Conservation (phyloP, 2,797 vertebrate species). For the Chromobotia macracanthus region DNA sequence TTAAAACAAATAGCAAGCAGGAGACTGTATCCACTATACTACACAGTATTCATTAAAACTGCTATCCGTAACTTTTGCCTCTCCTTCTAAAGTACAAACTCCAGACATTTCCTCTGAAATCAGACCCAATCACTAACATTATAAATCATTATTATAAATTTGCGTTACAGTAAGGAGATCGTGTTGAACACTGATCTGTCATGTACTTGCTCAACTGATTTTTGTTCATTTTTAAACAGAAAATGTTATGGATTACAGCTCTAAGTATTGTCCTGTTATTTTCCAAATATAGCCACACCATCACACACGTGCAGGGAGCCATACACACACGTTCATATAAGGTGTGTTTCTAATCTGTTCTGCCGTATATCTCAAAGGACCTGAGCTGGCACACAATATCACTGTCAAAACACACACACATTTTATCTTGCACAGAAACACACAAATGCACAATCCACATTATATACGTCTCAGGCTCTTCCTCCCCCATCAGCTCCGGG, state of each 20-base stretch:
- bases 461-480: slow-evolving; percentile 34
- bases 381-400: slow-evolving; percentile 54
- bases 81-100: no score
- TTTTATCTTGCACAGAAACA: slow-evolving; percentile 18
- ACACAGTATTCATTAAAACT: background rate
- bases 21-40: background rate
- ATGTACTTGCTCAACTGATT: no score
- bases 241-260: no score
- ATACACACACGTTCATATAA: slow-evolving; percentile 9
- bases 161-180: no score
- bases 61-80: no score
- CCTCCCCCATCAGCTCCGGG: slow-evolving; percentile 48
- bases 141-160: no score
- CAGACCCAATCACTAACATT: no score
- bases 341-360: slow-evolving; percentile 36
- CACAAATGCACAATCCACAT: slow-evolving; percentile 43
- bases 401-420: slow-evolving; percentile 35
- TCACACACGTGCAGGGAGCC: background rate
- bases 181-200: no score
- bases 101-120: no score
- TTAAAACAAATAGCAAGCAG: background rate
- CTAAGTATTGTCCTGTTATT: background rate
- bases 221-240: no score
- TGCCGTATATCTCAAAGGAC: slow-evolving; percentile 44
- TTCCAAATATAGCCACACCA: background rate